phyloP scores from a whole-genome alignment of 2,113 vertebrate genomes.

The Oryzias celebensis region DNA sequence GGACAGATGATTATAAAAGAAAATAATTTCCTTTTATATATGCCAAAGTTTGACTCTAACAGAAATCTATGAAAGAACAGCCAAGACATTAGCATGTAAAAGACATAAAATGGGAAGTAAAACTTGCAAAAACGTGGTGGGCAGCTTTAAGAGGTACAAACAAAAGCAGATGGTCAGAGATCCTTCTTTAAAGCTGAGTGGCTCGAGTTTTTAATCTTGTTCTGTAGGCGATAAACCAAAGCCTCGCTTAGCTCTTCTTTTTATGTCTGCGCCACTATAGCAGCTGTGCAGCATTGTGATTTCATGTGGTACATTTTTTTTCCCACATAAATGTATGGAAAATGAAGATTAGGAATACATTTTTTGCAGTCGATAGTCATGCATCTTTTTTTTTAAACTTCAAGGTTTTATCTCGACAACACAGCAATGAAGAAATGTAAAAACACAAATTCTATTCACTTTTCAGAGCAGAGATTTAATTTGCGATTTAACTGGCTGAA shows the following conservation, averaged over 20 bases:
- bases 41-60: too few species aligned
- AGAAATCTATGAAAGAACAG: too few species aligned
- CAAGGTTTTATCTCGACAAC: too few species aligned
- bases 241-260: slow-evolving; percentile 43
- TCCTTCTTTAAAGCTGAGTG: slow-evolving; percentile 66
- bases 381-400: too few species aligned
- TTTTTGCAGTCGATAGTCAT: too few species aligned
- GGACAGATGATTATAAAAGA: not conserved
- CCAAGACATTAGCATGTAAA: not conserved
- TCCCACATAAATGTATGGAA: too few species aligned
- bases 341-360: too few species aligned
- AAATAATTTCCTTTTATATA: too few species aligned
- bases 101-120: not conserved
- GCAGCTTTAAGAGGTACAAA: slow-evolving; percentile 5
- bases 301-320: not conserved
- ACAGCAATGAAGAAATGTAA: too few species aligned
- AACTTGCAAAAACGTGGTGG: not conserved
- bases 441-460: too few species aligned
- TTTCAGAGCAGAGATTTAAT: too few species aligned
- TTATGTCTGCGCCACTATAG: not conserved
- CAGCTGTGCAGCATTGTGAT: not conserved
- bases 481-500: too few species aligned
- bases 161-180: slow-evolving; percentile 56
- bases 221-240: slow-evolving; percentile 34
- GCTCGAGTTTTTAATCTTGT: slow-evolving; percentile 50